Base-by-base conservation (phyloP, 2,888 invertebrate species). In the Drosophila nigricruria region DNA sequence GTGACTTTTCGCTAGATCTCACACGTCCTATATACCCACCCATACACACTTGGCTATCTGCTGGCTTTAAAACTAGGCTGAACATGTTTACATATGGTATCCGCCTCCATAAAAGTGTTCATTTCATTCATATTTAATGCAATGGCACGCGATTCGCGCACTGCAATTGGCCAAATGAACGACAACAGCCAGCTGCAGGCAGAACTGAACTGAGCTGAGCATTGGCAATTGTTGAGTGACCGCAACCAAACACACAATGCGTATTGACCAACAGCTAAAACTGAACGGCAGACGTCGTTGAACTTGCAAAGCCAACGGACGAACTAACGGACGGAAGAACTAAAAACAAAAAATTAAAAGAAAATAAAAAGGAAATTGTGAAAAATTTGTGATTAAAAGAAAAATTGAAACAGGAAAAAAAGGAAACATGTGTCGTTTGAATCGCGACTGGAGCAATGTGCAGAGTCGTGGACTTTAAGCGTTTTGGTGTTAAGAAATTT, bases 381-480 rank as follows among this genome's bases (percentile, higher is more conserved):
- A 5, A 14, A 25, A 40, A 52, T 38, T 42, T 2, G 47, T 58
- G 61, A 27, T 10, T n/a, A 53, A 27, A 27, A 23, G 20, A 2
- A 34, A 52, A 14, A 10, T 43, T n/a, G n/a, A n/a, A n/a, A n/a
- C n/a, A 52, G 9, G 16, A 9, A 47, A n/a, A 16, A 0, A n/a
- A 30, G 47, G 47, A 49, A 49, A 30, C 18, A 78, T 79, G 84
- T 83, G 72, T 38, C 42, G 27, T 18, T 58, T 65, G 58, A 64
- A 73, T 66, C 70, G 61, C 52, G 87, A 89, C 34, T 79, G 85
- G 79, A 67, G 70, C 20, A 69, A 89, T 69, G 81, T 58, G 56
- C 57, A 70, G 40, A 85, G 88, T 50, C 73, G 88, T 8, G 88
- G 85, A 58, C 88, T 89, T 18, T 79, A 54, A 66, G 5, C 18